Base-by-base conservation (phyloP, 1,140 invertebrate species). In the Camponotus vicinus region DNA sequence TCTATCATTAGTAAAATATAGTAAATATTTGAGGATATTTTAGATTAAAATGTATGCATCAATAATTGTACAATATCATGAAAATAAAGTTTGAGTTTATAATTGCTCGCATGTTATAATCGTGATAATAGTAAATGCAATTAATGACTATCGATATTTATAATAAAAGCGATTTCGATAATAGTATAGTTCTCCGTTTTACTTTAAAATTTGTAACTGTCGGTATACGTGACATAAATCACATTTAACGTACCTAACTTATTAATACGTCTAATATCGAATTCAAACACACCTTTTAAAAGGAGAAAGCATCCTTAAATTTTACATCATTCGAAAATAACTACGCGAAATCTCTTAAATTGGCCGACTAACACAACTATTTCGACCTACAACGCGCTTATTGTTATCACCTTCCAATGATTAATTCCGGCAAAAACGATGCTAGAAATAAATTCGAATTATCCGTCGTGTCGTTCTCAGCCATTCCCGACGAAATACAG, bases 401-500 rank as follows among this genome's bases (percentile, higher is more conserved):
- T 71, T 57, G 6, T 57, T 13, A 32, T 21, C 61, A 21, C 8
- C 13, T 32, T 18, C 6, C 52, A 32, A 18, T 21, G 11, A 71
- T 32, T 57, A 18, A 21, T 78, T 7, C 40, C 21, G 18, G 9
- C 3, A 34, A 15, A 27, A 52, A 18, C 15, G 45, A 59, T 52
- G 3, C 45, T 21, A 55, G 42, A 37, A 37, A 61, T 73, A 61
- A 37, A 40, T 52, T 52, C n/a, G 34, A 66, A 37, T 57, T 76
- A 78, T 45, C 66, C 21, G 59, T 66, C 42, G 32, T 45, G 59
- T 37, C 45, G 71, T 52, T 52, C 59, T 55, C 63, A 37, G 45
- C 32, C 70, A 52, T 64, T 76, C 63, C 61, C 69, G 52, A 73
- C 70, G 27, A 57, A 55, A 73, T 40, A 61, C 59, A 67, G 79